Conservation (phyloP, 2,113 vertebrate species). For the Hyaena hyaena region DNA sequence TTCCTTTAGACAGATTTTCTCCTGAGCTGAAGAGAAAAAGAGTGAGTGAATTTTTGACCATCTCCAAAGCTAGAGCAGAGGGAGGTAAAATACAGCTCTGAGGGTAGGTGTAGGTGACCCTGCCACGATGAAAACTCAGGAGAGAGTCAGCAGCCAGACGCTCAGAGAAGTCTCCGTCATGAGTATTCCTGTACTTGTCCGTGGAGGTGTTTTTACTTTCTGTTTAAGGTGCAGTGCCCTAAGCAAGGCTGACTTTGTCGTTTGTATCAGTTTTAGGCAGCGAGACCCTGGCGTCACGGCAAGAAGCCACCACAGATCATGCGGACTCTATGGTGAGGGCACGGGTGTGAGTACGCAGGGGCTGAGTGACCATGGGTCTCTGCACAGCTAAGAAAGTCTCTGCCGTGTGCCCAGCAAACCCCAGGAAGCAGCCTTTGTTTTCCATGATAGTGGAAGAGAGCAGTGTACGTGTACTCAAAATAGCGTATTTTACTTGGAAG, state of each 20-base stretch:
- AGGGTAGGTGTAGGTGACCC: background rate
- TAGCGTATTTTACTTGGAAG: background rate
- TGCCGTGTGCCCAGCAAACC: background rate
- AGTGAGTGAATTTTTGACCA: background rate
- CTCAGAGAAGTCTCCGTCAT: background rate
- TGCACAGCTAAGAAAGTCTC: background rate
- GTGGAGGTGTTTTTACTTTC: background rate
- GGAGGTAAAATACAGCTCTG: background rate
- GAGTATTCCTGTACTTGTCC: background rate
- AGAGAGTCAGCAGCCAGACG: background rate
- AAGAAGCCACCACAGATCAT: constrained; percentile 48
- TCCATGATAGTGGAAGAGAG: background rate
- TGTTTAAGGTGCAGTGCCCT: background rate
- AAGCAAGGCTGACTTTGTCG: background rate
- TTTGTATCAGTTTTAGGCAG: constrained; percentile 78
- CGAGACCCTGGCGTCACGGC: constrained; percentile 68
- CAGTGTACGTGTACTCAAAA: background rate
- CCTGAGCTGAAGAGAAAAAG: background rate
- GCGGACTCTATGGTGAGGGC: constrained; percentile 82
- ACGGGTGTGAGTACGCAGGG: background rate
- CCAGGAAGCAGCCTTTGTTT: background rate
- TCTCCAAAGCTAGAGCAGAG: background rate
- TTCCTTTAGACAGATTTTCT: constrained; percentile 52
- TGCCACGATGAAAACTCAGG: background rate
- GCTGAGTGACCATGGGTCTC: fast-evolving